Conservation (phyloP, 2,113 vertebrate genomes). For the Syngnathus scovelli region DNA sequence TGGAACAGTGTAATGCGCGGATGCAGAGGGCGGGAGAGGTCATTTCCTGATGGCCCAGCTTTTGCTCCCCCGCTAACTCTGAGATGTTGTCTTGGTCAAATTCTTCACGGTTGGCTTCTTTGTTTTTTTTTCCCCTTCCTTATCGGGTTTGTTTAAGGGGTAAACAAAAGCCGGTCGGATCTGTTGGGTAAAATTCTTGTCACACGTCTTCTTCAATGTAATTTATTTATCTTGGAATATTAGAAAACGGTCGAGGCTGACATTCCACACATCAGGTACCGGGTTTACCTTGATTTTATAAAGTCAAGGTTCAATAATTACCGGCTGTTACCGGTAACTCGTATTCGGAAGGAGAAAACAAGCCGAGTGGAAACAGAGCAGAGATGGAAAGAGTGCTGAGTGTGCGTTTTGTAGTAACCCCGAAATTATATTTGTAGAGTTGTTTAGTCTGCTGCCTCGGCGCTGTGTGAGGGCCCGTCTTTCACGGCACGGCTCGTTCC, state of each 20-base stretch:
- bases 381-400: neutral
- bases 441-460: slow-evolving; percentile 34
- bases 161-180: slow-evolving; percentile 1
- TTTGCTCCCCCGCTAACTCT: slow-evolving; percentile 2
- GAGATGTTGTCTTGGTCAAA: slow-evolving; percentile 4
- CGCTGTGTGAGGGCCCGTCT: slow-evolving; percentile 14
- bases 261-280: too few relatives aligned
- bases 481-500: neutral
- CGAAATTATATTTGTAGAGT: slow-evolving; percentile 13
- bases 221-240: slow-evolving; percentile 15
- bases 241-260: neutral
- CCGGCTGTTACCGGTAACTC: too few relatives aligned
- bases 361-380: neutral
- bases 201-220: slow-evolving; percentile 16
- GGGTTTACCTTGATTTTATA: too few relatives aligned
- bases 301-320: too few relatives aligned
- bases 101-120: slow-evolving; percentile 9
- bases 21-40: slow-evolving; percentile 37
- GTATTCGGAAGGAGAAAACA: slow-evolving; percentile 3
- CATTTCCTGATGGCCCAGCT: slow-evolving; percentile 37
- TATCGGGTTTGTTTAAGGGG: neutral
- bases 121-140: neutral
- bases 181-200: slow-evolving; percentile 30
- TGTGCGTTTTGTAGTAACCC: slow-evolving; percentile 1
- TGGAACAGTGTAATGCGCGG: slow-evolving; percentile 40